Evolutionary conservation across 30 jellyfish, hydroid and myxozoan genomes (phyloP).

Genomic region (Cassiopea andromeda): DNA sequence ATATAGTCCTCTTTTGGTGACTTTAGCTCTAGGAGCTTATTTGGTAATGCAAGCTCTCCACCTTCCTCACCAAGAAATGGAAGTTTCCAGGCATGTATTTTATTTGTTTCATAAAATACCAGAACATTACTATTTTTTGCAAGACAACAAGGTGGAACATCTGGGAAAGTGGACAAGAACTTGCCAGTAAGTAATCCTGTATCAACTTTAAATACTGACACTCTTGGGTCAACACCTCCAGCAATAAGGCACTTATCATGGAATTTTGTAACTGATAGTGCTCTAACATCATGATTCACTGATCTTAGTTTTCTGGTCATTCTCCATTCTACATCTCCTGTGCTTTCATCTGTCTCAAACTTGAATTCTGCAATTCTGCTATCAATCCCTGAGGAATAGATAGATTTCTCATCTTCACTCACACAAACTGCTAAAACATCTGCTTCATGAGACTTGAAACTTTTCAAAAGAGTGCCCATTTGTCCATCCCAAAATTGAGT

Average conservation of each 20-base stretch:
- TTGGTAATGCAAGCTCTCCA: conserved; percentile 6
- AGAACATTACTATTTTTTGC: conserved; percentile 52
- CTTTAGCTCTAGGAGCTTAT: conserved; percentile 58
- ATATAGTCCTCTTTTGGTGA: conserved; percentile 40
- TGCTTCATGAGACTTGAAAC: conserved; percentile 81
- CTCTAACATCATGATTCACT: conserved; percentile 73
- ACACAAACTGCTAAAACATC: conserved; percentile 83
- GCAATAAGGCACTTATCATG: conserved; percentile 37
- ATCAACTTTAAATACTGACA: conserved; percentile 18
- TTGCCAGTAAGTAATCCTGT: neutral
- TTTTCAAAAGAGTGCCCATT: conserved; percentile 73
- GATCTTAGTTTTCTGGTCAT: conserved; percentile 46
- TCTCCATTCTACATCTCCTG: conserved; percentile 60
- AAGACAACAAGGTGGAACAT: conserved; percentile 34
- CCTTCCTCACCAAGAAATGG: conserved; percentile 9
- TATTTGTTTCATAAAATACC: conserved; percentile 42
- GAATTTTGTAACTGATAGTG: conserved; percentile 30
- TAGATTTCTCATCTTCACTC: conserved; percentile 49
- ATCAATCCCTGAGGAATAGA: conserved; percentile 86
- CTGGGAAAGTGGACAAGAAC: conserved; percentile 33
- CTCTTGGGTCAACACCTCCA: conserved; percentile 87
- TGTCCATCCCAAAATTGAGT: conserved; percentile 93
- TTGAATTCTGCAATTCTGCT: conserved; percentile 77
- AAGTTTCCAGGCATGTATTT: conserved; percentile 73
- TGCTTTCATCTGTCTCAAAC: conserved; percentile 4